Base-by-base conservation (phyloP, 1,140 invertebrate genomes). In the Drosophila kepulauana region DNA sequence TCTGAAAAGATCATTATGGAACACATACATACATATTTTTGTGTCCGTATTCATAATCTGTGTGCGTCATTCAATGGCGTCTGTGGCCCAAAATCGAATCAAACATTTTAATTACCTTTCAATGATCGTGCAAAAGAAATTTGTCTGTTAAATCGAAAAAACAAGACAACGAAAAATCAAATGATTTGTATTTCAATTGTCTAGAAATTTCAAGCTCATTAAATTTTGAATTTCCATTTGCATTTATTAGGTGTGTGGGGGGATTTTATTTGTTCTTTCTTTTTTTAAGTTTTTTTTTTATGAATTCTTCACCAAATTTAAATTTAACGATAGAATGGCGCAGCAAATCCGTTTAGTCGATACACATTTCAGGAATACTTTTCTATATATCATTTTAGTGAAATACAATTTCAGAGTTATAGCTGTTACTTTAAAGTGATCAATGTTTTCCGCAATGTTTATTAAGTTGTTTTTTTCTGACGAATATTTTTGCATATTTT, bases 91-190 rank as follows among this genome's bases (percentile, higher is more conserved):
- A 82, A 80, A 71, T 74, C 66, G 68, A 88, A 74, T 78, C 73
- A 88, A 89, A 91, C 85, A 91, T 89, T 91, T 91, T 91, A 91
- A 91, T 91, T 91, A 91, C 89, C 82, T 89, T 78, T 75, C 82
- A 75, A 91, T 91, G 89, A 89, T 82, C 89, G 70, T 81, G 89
- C 89, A 91, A 89, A 91, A 89, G 81, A 71, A 73, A 85, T 80
- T 64, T 74, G 51, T 75, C 68, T 71, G 59, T 71, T 65, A 57
- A 64, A 49, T 38, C 13, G 13, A 45, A 20, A 25, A 11, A 30
- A 59, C 30, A 56, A 38, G 30, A 58, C 41, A 63, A 51, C 15
- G 35, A 52, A 58, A 46, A 65, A 41, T 58, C 48, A 81, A 70
- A 64, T 75, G 66, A 77, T 77, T 77, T 77, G 61, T 78, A 74